phyloP scores from a whole-genome alignment of 2,888 invertebrate genomes.

The Cheiracanthium punctorium region DNA sequence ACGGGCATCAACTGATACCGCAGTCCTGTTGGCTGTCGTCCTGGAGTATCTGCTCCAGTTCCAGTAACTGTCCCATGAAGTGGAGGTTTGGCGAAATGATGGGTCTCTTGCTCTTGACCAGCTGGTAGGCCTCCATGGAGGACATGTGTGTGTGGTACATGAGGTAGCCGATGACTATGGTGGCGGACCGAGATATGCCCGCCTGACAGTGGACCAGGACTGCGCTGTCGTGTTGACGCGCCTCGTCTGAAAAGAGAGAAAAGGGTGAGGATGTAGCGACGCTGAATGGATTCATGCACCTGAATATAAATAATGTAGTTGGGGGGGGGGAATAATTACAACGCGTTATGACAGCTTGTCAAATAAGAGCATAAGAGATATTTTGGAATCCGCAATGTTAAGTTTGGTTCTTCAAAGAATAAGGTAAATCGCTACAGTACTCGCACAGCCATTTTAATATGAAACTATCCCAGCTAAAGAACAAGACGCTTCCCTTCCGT shows the following conservation, averaged over 20 bases:
- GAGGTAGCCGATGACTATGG: conserved; percentile 94
- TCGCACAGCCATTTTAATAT: no score
- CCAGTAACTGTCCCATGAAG: conserved; percentile 92
- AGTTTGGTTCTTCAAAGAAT: no score
- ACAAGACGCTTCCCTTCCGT: no score
- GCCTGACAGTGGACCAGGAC: conserved; percentile 96
- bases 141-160: conserved; percentile 90
- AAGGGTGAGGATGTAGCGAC: not conserved
- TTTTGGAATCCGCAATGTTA: no score
- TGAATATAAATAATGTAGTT: no score
- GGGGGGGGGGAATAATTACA: no score
- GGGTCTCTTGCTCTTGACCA: conserved; percentile 88
- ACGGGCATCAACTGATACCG: conserved; percentile 59
- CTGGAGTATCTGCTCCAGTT: conserved; percentile 84
- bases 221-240: conserved; percentile 82
- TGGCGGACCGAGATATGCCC: conserved; percentile 94
- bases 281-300: no score
- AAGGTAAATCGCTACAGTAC: no score
- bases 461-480: no score
- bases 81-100: conserved; percentile 97
- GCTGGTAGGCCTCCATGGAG: conserved; percentile 90
- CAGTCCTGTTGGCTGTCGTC: conserved; percentile 46
- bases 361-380: no score
- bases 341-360: no score
- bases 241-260: conserved; percentile 81